phyloP scores from a whole-genome alignment of 2,888 invertebrate genomes.

The Mylabris sibirica region DNA sequence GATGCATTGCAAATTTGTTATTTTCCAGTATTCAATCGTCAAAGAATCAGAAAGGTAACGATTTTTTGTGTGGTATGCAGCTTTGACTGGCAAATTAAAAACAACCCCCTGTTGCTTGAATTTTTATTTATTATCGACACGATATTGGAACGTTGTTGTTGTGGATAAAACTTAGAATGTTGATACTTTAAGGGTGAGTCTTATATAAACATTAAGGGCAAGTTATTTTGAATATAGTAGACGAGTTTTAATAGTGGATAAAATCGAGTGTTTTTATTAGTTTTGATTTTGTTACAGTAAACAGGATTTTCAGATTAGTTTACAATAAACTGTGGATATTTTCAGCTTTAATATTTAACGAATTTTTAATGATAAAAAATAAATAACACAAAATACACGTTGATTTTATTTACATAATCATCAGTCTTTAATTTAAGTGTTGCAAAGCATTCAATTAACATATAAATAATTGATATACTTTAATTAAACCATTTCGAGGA shows the following conservation, averaged over 20 bases:
- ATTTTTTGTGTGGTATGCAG: not conserved
- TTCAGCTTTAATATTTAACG: not conserved
- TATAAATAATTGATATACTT: not conserved
- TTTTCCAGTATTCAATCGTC: not conserved
- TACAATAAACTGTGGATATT: not conserved
- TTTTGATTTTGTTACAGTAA: not conserved
- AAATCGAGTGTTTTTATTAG: not conserved
- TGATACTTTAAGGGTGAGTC: not conserved
- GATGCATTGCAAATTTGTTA: not conserved
- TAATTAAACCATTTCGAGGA: not conserved
- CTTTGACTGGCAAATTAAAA: conserved; percentile 9
- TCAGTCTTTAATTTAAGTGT: no score
- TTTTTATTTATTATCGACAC: conserved; percentile 3
- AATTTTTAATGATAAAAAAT: not conserved
- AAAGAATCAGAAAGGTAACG: not conserved
- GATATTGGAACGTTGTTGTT: not conserved
- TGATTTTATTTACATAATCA: not conserved
- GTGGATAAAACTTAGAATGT: not conserved
- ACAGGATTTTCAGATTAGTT: not conserved
- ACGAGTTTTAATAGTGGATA: not conserved
- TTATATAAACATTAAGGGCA: not conserved
- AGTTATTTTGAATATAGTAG: not conserved
- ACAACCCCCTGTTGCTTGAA: not conserved
- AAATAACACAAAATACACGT: not conserved
- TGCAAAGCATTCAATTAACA: no score